These are phyloP conservation scores for Mastigias papua DNA, from an alignment of 30 jellyfish, hydroid and myxozoan genomes.

Conservation along the genomic window DNA sequence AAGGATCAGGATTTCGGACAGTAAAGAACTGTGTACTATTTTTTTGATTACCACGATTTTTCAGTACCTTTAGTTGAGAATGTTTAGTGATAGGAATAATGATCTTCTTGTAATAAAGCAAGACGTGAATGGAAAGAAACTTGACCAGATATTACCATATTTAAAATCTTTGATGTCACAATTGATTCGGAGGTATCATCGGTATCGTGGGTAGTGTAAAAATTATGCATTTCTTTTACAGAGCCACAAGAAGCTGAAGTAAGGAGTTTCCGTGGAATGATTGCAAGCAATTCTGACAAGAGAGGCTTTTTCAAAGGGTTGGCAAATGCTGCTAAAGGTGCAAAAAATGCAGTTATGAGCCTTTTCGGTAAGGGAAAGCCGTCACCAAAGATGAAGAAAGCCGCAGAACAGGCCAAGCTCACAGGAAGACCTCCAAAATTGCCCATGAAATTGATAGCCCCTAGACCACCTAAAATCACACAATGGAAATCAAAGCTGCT, in stretches of 20 bases:
- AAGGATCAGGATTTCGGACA: no score
- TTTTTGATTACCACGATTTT: no score
- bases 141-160: no score
- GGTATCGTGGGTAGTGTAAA: no score
- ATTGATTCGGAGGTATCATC: no score
- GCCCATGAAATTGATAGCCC: constrained; percentile 9
- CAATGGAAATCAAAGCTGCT: constrained; percentile 63
- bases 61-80: no score
- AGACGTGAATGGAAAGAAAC: no score
- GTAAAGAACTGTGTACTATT: no score
- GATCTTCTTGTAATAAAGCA: no score
- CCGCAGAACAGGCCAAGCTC: constrained; percentile 49
- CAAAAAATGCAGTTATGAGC: constrained; percentile 22
- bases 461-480: neutral
- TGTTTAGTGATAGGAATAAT: no score
- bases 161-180: no score
- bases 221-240: neutral
- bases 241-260: constrained; percentile 73
- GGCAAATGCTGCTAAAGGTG: constrained; percentile 21
- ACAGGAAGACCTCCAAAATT: constrained; percentile 51
- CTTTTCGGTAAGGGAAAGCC: constrained; percentile 35
- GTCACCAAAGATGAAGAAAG: constrained; percentile 37
- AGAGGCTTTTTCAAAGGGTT: constrained; percentile 7
- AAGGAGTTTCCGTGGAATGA: constrained; percentile 70
- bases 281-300: constrained; percentile 48